Base-by-base conservation (phyloP, 2,888 invertebrate genomes). In the Lacanobia oleracea region DNA sequence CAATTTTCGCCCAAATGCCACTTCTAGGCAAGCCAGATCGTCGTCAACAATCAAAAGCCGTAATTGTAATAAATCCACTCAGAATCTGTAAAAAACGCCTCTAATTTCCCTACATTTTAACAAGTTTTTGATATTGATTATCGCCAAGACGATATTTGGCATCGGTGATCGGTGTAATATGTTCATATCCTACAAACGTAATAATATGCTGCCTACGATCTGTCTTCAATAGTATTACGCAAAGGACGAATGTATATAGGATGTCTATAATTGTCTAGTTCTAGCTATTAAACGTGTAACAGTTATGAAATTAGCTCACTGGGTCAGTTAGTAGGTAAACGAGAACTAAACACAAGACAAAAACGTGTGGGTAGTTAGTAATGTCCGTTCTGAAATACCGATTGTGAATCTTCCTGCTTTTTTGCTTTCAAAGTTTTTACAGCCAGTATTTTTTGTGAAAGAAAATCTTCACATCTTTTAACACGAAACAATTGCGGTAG, bases 281-380 rank as follows among this genome's bases (percentile, higher is more conserved):
- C 50, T 73, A 84, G 66, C 33, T 65, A 77, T 82, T 68, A 75
- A 77, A 81, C 67, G 16, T 33, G 75, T 60, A 56, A 71, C 68
- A 67, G 66, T 82, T 74, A 78, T 72, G 79, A 82, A 82, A 82
- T 63, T 33, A 60, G 82, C 63, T 7, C 79, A 82, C 85, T 75
- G 18, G 84, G 85, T 72, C 70, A 71, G 69, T 82, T 67, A 67
- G 61, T 70, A 54, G 65, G 59, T 82, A 68, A 71, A 75, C 66
- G 45, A 8, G 57, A 12, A 57, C 67, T 51, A 57, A 67, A 64
- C 56, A 64, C 21, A 51, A 67, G 27, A 68, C 79, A 62, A 62
- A 64, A 51, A 53, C 63, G 59, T 48, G 66, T 76, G 59, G 51
- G 77, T 27, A 14, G 48, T 53, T 51, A 18, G n/a, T 37, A 3